Evolutionary conservation across 2,888 invertebrate genomes (phyloP).

Genomic region (Drosophila conformis): DNA sequence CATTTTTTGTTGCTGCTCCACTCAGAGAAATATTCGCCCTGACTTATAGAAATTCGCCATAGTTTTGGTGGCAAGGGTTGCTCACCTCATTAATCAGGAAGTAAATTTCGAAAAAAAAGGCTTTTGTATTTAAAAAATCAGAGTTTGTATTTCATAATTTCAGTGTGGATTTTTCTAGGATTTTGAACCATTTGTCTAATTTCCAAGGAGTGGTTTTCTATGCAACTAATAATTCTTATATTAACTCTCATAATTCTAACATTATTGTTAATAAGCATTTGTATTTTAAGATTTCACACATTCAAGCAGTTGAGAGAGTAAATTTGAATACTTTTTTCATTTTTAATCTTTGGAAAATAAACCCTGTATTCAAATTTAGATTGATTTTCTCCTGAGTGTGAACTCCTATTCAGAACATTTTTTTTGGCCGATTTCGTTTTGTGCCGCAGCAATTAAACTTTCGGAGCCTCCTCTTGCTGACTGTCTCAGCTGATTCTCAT

Average conservation of each 20-base stretch:
- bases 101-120: background rate
- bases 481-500: constrained; percentile 37
- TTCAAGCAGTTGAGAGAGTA: background rate
- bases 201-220: background rate
- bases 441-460: constrained; percentile 49
- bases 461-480: constrained; percentile 18
- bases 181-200: too few species aligned
- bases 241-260: too few species aligned
- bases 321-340: background rate
- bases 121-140: background rate
- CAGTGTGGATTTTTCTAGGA: too few species aligned
- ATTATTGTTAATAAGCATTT: too few species aligned
- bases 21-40: background rate
- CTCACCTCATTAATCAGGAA: background rate
- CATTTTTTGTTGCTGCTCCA: constrained; percentile 50
- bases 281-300: too few species aligned
- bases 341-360: background rate
- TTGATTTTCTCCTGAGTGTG: background rate
- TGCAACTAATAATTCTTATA: too few species aligned
- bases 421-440: constrained; percentile 45
- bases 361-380: background rate
- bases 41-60: background rate
- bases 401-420: constrained; percentile 41
- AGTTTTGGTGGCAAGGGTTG: background rate
- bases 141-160: background rate